Evolutionary conservation across 2,888 invertebrate genomes (phyloP).

Genomic region (Folsomia manolachei): DNA sequence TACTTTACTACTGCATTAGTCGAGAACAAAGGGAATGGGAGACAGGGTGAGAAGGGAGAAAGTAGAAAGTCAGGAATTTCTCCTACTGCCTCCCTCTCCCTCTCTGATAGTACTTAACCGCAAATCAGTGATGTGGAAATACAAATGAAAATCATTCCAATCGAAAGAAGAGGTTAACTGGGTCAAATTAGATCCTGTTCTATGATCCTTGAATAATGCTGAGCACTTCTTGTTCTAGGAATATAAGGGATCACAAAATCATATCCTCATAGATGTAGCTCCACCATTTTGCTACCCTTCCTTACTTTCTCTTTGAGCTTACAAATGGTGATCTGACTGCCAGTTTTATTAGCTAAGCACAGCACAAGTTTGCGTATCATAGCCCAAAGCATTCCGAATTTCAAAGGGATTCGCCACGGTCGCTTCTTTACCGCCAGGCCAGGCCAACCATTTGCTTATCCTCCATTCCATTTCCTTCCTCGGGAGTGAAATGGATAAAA

Average conservation of each 20-base stretch:
- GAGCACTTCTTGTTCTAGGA: neutral
- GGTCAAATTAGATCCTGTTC: slow-evolving; percentile 2
- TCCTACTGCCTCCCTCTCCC: too few relatives aligned
- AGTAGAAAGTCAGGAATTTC: neutral
- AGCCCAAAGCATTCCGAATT: neutral
- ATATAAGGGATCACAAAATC: neutral
- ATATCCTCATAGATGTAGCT: too few relatives aligned
- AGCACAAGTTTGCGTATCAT: slow-evolving; percentile 10
- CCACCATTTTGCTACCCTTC: neutral
- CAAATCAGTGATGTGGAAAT: slow-evolving; percentile 5
- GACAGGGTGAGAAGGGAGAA: neutral
- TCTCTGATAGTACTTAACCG: neutral
- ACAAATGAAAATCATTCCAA: slow-evolving; percentile 4
- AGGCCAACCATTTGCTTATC: too few relatives aligned
- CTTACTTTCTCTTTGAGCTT: neutral
- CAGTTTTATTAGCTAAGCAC: slow-evolving; percentile 11
- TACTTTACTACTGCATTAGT: neutral
- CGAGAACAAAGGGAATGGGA: neutral
- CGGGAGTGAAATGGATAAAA: too few relatives aligned
- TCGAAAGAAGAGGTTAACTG: slow-evolving; percentile 1
- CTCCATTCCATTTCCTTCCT: too few relatives aligned
- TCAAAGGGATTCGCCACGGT: slow-evolving; percentile 1
- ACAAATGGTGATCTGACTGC: neutral
- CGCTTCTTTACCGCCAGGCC: too few relatives aligned
- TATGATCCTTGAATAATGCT: slow-evolving; percentile 17